A percentile compares a stretch with the other conserved stretches of the same genome.
Conservation (phyloP, 2,797 vertebrate genomes). For the Ctenopoma kingsleyae region DNA sequence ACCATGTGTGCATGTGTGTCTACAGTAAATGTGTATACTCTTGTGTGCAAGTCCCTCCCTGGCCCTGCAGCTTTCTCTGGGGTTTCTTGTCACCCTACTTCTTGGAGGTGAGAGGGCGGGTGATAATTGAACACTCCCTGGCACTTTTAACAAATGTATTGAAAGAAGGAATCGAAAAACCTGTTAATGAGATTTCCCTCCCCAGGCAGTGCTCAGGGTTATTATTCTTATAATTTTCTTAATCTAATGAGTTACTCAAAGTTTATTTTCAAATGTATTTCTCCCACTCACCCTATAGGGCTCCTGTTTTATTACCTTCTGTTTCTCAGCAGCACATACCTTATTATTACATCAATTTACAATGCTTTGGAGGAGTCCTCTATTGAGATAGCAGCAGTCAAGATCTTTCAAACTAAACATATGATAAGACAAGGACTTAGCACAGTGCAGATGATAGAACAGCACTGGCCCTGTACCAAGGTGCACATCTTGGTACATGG, state of each 20-base stretch:
- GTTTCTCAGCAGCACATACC: constrained; percentile 44
- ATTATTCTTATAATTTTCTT: constrained; percentile 85
- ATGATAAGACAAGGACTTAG: constrained; percentile 22
- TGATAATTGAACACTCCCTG: constrained; percentile 83
- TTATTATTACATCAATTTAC: constrained; percentile 70
- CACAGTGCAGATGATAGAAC: constrained; percentile 35
- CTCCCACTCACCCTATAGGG: constrained; percentile 56
- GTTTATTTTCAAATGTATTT: constrained; percentile 79
- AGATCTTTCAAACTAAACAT: constrained; percentile 40
- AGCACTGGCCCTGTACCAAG: constrained; percentile 41
- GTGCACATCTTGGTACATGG: constrained; percentile 71
- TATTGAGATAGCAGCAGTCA: constrained; percentile 30
- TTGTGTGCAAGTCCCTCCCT: constrained; percentile 53
- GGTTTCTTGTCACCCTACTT: constrained; percentile 76
- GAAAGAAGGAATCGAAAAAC: constrained; percentile 84
- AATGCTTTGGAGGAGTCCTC: constrained; percentile 36
- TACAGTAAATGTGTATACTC: constrained; percentile 27
- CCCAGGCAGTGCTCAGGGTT: constrained; percentile 71
- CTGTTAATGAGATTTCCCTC: constrained; percentile 86
- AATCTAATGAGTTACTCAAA: constrained; percentile 83
- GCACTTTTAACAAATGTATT: constrained; percentile 85
- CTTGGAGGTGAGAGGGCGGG: constrained; percentile 82
- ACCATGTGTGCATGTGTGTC: constrained; percentile 36
- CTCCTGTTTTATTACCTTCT: constrained; percentile 55
- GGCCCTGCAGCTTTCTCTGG: constrained; percentile 70